Conservation (phyloP, 2,797 vertebrate genomes). For the Morelia viridis region DNA sequence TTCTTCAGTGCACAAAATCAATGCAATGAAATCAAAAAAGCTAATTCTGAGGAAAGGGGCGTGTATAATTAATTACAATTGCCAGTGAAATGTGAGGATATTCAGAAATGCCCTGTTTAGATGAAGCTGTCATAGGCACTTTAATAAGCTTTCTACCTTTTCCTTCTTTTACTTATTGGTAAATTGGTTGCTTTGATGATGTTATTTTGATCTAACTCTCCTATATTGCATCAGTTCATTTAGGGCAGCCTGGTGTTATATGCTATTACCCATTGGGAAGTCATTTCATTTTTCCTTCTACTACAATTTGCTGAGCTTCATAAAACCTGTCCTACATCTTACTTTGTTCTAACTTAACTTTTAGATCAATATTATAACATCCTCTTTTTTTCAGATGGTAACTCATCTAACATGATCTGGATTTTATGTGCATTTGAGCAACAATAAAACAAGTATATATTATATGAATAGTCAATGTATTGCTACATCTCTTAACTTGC, state of each 20-base stretch:
- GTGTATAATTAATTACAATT: slow-evolving; percentile 14
- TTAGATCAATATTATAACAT: neutral
- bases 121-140: neutral
- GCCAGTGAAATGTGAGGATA: neutral
- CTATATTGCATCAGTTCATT: neutral
- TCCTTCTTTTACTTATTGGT: neutral
- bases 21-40: slow-evolving; percentile 16
- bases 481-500: slow-evolving; percentile 39
- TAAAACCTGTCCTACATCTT: neutral
- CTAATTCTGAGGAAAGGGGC: neutral
- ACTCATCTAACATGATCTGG: slow-evolving; percentile 38
- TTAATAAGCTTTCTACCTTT: neutral
- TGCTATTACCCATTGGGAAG: neutral
- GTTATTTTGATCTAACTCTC: slow-evolving; percentile 37
- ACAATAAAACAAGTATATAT: slow-evolving; percentile 36
- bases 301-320: neutral
- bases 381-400: slow-evolving; percentile 44
- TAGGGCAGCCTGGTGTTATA: neutral
- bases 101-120: neutral
- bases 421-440: slow-evolving; percentile 9
- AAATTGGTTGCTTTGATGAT: slow-evolving; percentile 22
- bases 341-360: slow-evolving; percentile 21
- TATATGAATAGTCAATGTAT: slow-evolving; percentile 11
- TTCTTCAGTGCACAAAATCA: slow-evolving; percentile 26
- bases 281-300: slow-evolving; percentile 25